These are phyloP conservation scores for Phoeniculus purpureus DNA, from an alignment of 2,797 vertebrate genomes.

Conservation along the genomic window DNA sequence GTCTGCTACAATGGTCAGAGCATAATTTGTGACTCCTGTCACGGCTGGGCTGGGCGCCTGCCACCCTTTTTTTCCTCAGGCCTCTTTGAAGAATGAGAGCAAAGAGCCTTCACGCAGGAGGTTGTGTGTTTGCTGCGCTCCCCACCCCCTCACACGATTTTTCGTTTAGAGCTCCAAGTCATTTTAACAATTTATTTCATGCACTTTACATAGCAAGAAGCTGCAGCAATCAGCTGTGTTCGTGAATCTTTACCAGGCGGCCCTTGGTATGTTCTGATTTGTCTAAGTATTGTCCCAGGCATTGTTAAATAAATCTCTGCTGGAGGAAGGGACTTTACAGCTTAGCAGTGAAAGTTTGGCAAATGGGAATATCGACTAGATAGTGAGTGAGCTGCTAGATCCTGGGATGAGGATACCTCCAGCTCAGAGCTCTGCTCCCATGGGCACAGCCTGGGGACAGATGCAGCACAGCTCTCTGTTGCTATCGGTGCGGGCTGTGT, in stretches of 20 bases:
- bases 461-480: fast-evolving
- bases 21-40: slow-evolving; percentile 47
- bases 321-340: slow-evolving; percentile 20
- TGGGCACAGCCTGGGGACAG: fast-evolving
- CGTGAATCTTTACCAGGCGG: slow-evolving; percentile 7
- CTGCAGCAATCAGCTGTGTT: slow-evolving; percentile 29
- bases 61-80: slow-evolving; percentile 4
- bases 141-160: slow-evolving; percentile 5
- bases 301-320: slow-evolving; percentile 15
- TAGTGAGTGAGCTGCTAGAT: not conserved
- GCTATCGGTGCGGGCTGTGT: not conserved
- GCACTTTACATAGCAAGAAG: slow-evolving; percentile 59
- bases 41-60: slow-evolving; percentile 11
- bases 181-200: slow-evolving; percentile 45
- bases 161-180: not conserved
- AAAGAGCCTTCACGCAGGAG: slow-evolving; percentile 44
- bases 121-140: not conserved
- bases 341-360: not conserved
- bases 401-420: not conserved
- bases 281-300: not conserved
- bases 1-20: slow-evolving; percentile 26
- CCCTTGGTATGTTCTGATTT: not conserved
- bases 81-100: slow-evolving; percentile 60
- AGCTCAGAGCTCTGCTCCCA: not conserved
- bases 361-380: not conserved